A percentile compares a stretch with the other conserved stretches of the same genome.
phyloP scores from a whole-genome alignment of 2,888 invertebrate genomes.

The Panopea generosa region DNA sequence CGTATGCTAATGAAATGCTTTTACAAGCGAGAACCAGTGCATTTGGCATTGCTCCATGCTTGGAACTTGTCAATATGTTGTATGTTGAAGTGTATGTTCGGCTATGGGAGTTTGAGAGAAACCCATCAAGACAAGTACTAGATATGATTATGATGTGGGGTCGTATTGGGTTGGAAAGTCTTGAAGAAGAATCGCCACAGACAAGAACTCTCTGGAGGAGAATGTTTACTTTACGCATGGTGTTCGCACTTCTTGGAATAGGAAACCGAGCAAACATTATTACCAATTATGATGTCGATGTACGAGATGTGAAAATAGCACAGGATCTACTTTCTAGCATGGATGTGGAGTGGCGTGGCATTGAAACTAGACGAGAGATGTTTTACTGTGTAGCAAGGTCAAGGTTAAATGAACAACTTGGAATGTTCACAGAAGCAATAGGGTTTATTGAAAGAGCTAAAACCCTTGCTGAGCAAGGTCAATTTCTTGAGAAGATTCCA shows the following conservation, averaged over 20 bases:
- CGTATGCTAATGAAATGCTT: slow-evolving; percentile 26
- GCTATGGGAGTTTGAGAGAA: slow-evolving; percentile 59
- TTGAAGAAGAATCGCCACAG: slow-evolving; percentile 46
- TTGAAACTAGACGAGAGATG: slow-evolving; percentile 63
- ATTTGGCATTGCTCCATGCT: slow-evolving; percentile 44
- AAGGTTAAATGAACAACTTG: slow-evolving; percentile 30
- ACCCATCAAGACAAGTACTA: slow-evolving; percentile 24
- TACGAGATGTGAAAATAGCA: slow-evolving; percentile 21
- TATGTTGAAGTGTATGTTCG: slow-evolving; percentile 61
- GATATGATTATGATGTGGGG: slow-evolving; percentile 52
- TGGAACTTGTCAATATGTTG: slow-evolving; percentile 61
- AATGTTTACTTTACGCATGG: slow-evolving; percentile 64
- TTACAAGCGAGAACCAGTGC: slow-evolving; percentile 54
- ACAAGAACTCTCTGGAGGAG: slow-evolving; percentile 55
- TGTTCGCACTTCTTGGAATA: slow-evolving; percentile 59
- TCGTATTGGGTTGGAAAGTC: slow-evolving; percentile 50
- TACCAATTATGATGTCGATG: not conserved
- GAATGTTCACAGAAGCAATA: slow-evolving; percentile 3
- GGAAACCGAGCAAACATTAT: slow-evolving; percentile 61
- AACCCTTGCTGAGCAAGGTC: slow-evolving; percentile 19
- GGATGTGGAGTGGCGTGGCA: slow-evolving; percentile 30
- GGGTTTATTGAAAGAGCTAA: slow-evolving; percentile 20
- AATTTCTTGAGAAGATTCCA: slow-evolving; percentile 23
- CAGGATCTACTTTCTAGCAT: slow-evolving; percentile 34
- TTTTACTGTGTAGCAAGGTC: slow-evolving; percentile 60